Base-by-base conservation (phyloP, 2,888 invertebrate species). In the Anthophora plumipes region DNA sequence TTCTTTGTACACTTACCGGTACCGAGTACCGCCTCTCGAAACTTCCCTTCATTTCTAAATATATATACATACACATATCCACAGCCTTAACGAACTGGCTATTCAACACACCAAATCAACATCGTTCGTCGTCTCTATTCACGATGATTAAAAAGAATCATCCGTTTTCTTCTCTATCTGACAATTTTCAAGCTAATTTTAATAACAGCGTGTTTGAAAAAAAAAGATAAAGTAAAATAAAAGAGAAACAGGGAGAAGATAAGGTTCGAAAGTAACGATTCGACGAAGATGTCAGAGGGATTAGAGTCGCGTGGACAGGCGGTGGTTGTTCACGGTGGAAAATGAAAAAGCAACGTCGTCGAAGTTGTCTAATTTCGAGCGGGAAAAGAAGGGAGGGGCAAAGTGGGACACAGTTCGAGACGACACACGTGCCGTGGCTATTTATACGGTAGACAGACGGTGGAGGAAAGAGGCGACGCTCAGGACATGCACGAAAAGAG, bases 361-460 rank as follows among this genome's bases (percentile, higher is more conserved):
- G n/a, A 61, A 59, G 61, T 77, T 82, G 72, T 84, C 76, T 84
- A 74, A 83, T 85, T 85, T 85, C 80, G 61, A 68, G 76, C 63
- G 39, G 48, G 31, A 67, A 75, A 71, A 69, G 75, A 69, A 73
- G 52, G 79, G 77, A 86, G n/a, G n/a, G n/a, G n/a, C n/a, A n/a
- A 87, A 86, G 81, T 87, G 84, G 87, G 85, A 72, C 85, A 86
- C 57, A 77, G 78, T 67, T 71, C 84, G 86, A 86, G 81, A 78
- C 83, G 80, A 75, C 82, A 80, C 88, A 85, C 83, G 84, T 85
- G 84, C 83, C 80, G 72, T 64, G 77, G 88, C 84, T 90, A 90
- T 90, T 90, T 90, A 87, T 85, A 86, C 76, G 83, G 84, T 82
- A 88, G 88, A 90, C 88, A 75, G 78, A 80, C 82, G 82, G 46